Base-by-base conservation (phyloP, 2,113 vertebrate genomes). In the Entosphenus tridentatus region DNA sequence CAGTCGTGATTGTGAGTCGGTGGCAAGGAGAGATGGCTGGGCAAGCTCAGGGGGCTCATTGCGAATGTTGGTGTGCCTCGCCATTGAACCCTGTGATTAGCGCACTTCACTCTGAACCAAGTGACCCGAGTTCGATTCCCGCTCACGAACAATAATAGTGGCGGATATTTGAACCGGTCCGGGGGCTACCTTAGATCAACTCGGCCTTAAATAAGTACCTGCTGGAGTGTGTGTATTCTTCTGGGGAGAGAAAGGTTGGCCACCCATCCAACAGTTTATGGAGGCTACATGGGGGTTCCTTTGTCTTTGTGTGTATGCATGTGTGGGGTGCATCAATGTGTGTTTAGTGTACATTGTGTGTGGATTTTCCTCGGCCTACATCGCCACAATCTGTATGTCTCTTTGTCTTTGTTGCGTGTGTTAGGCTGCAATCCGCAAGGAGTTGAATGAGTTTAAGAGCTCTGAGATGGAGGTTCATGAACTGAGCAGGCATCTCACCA, bases 391-490 rank as follows among this genome's bases (percentile, higher is more conserved):
- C 55, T n/a, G n/a, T 10, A 4, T 12, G 56, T 8, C 69, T 18
- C 55, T 73, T 65, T 68, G 3, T 17, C 17, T 54, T 69, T 71
- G 73, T 57, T 80, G 75, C 77, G 73, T 71, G 12, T 76, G 77
- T 69, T 78, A 98, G 93, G 93, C 93, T 76, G 89, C 93, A 77
- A 98, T 98, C 73, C 86, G 93, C 69, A 98, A 96, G 77, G 93
- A 98, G 74, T 84, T 98, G 73, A 98, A 98, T 68, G 93, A 98
- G 78, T 98, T 97, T 76, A 98, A 98, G 83, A 98, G 93, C 85
- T 87, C 88, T 79, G 92, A 98, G 80, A 98, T 98, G 93, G 92
- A 98, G 78, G 93, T 98, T 75, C 93, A 98, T 56, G 93, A 98
- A 79, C 83, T 88, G 70, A 98, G 93, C 73, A 87, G 87, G 73